Conservation (phyloP, 1,140 invertebrate genomes). For the Drosophila repleta region DNA sequence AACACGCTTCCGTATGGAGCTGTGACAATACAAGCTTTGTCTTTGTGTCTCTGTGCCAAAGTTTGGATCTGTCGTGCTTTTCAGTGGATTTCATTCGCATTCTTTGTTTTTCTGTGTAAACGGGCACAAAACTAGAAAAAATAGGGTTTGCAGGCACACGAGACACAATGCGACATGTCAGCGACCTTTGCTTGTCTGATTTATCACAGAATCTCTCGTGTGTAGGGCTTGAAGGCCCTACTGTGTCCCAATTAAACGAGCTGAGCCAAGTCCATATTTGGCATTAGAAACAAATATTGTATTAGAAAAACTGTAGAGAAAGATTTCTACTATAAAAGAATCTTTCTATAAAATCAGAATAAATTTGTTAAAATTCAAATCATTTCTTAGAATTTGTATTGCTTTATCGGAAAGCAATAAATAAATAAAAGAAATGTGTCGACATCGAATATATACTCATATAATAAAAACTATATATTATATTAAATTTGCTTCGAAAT, state of each 20-base stretch:
- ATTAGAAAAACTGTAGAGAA: no score
- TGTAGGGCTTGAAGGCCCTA: constrained; percentile 2
- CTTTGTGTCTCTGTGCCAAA: constrained; percentile 13
- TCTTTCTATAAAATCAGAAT: no score
- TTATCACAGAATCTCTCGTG: constrained; percentile 30
- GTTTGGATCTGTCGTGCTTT: constrained; percentile 26
- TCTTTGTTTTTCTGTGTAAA: constrained; percentile 22
- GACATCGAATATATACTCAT: no score
- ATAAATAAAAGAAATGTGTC: no score
- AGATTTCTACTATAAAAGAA: no score
- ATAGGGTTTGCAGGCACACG: constrained; percentile 35
- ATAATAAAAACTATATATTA: no score
- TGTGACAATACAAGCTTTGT: constrained; percentile 46
- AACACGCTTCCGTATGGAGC: constrained; percentile 40
- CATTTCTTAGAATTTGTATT: no score
- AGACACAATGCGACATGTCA: constrained; percentile 45
- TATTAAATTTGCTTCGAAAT: no score
- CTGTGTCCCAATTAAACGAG: constrained; percentile 32
- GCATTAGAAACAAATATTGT: no score
- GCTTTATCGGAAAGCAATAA: no score
- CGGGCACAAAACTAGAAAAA: constrained; percentile 6
- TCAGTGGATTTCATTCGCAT: constrained; percentile 22
- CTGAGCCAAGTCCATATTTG: background rate
- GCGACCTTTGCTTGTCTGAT: constrained; percentile 44
- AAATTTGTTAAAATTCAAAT: no score